phyloP scores from a whole-genome alignment of 2,113 vertebrate genomes.

The Reinhardtius hippoglossoides region DNA sequence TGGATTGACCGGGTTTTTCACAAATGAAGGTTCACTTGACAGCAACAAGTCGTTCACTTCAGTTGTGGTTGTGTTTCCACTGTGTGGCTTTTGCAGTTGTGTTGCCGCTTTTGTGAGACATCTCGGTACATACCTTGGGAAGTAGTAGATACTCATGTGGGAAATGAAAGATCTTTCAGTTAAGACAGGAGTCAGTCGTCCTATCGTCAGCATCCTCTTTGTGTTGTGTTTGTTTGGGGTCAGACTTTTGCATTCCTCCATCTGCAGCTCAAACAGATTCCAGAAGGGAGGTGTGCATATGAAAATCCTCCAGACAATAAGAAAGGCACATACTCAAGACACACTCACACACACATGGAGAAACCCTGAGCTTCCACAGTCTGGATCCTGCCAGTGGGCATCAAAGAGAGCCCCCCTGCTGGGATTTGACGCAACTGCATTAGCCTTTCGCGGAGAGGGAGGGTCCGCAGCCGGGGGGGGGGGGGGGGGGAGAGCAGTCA shows the following conservation, averaged over 20 bases:
- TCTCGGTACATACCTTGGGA: too few species aligned
- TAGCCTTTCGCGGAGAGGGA: constrained; percentile 34
- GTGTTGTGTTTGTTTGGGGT: background rate
- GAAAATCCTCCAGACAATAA: constrained; percentile 46
- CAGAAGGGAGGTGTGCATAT: constrained; percentile 27
- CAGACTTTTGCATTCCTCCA: constrained; percentile 8
- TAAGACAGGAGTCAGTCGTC: too few species aligned
- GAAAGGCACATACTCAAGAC: constrained; percentile 16
- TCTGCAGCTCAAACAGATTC: constrained; percentile 42
- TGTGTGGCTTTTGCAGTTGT: too few species aligned
- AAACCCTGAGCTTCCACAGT: constrained; percentile 13
- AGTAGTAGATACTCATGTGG: too few species aligned
- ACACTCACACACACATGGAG: background rate
- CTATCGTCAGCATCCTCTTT: too few species aligned
- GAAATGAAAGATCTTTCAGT: too few species aligned
- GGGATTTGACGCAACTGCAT: constrained; percentile 52
- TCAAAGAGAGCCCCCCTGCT: constrained; percentile 49
- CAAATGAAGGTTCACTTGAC: too few species aligned
- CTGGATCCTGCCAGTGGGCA: constrained; percentile 42
- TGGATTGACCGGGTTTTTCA: too few species aligned
- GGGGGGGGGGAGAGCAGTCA: constrained; percentile 35
- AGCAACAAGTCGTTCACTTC: too few species aligned
- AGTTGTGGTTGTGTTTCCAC: too few species aligned
- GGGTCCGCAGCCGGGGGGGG: constrained; percentile 17
- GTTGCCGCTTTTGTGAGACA: too few species aligned